A percentile compares a stretch with the other conserved stretches of the same genome.
Conservation (phyloP, 37 sponge, comb jelly and placozoan genomes). For the Chondrilla cf. caribensis region DNA sequence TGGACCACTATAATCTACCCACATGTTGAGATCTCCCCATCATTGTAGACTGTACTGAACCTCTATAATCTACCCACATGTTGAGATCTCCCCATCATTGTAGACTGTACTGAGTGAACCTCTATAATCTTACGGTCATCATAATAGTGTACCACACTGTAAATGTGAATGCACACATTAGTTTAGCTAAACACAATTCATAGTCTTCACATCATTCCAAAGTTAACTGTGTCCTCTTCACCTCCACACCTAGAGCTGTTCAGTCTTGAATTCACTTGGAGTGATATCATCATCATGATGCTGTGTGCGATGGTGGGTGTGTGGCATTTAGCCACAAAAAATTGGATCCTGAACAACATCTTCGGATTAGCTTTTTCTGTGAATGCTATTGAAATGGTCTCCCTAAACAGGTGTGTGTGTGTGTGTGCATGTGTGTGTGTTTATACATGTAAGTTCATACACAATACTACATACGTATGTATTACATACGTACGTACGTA, state of each 20-base stretch:
- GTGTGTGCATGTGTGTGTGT: conserved; percentile 4
- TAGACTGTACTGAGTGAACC: too few relatives aligned
- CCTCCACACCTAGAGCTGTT: not conserved
- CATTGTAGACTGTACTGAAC: too few relatives aligned
- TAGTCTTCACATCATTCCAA: too few relatives aligned
- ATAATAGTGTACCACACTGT: too few relatives aligned
- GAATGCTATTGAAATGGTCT: conserved; percentile 95
- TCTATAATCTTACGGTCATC: too few relatives aligned
- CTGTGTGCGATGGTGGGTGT: conserved; percentile 38
- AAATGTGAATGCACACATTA: too few relatives aligned
- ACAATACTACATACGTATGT: conserved; percentile 12
- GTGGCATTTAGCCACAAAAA: conserved; percentile 76
- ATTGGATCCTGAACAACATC: conserved; percentile 95
- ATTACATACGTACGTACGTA: not conserved
- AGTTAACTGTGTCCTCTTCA: too few relatives aligned
- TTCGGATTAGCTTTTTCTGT: conserved; percentile 90
- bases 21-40: too few relatives aligned
- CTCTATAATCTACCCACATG: too few relatives aligned
- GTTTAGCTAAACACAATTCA: too few relatives aligned
- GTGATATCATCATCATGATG: conserved; percentile 35
- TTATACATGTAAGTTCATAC: not conserved
- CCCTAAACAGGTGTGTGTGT: conserved; percentile 70
- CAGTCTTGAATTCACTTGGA: conserved; percentile 13
- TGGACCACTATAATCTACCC: too few relatives aligned
- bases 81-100: too few relatives aligned